Evolutionary conservation across 2,888 invertebrate species (phyloP), one percentile per base, ranked within the genome.

Genomic region (Loripinus fragilis): DNA sequence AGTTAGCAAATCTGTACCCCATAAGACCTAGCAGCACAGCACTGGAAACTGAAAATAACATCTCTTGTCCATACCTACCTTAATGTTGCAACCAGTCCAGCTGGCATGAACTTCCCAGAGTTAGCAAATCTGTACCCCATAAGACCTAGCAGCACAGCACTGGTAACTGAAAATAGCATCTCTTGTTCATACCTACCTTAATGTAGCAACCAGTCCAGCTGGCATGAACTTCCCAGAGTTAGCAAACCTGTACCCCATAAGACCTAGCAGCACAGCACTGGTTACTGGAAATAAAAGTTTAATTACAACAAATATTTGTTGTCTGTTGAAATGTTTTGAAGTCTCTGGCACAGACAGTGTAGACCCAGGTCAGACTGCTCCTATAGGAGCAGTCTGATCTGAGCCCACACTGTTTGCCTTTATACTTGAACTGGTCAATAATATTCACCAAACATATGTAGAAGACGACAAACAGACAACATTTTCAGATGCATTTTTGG

Each of bases 161-260:
- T 87, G 25, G 87, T 89, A 8, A 74, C 91, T 91, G 86, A 69
- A 86, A 86, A 12, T 17, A 48, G n/a, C n/a, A n/a, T n/a, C n/a
- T 38, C 7, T 38, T 38, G 20, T 48, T 48, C 15, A 60, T 33
- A 3, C 20, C 25, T 83, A 92, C 93, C 93, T 93, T 17, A 93
- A 73, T 28, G 86, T 68, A 17, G 95, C 94, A 48, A 98, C 96
- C 38, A 98, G 93, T 83, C 98, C 99, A 30, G 98, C 98, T 20
- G 99, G 99, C 98, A 99, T 98, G 85, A 99, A 95, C 95, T 98
- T 99, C 71, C 97, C 96, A 71, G 96, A 95, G 90, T 96, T 96
- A 93, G 96, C 96, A 92, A 95, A 97, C 93, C 97, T 95, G 91
- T 96, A 96, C 45, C 98, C 98, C 99, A 99, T 99, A 20, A 99